Evolutionary conservation across 2,888 invertebrate genomes (phyloP).

Genomic region (Eupsilia transversa): DNA sequence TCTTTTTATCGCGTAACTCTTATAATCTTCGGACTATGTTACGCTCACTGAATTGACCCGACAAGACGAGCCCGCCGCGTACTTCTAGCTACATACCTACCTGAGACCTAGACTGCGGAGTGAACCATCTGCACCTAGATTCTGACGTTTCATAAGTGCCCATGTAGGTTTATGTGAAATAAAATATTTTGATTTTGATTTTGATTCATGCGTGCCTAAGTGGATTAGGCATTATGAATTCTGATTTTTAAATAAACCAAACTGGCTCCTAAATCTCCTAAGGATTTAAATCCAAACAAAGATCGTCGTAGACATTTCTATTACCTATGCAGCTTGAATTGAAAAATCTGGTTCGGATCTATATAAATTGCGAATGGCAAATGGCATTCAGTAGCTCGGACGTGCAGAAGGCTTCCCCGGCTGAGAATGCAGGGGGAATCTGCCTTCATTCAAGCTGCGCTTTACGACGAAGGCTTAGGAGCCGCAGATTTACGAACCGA

Average conservation of each 20-base stretch:
- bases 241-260: background rate
- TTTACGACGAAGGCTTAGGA: slow-evolving; percentile 7
- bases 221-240: background rate
- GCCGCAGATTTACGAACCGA: slow-evolving; percentile 15
- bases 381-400: slow-evolving; percentile 33
- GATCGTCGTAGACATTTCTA: background rate
- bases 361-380: slow-evolving; percentile 29
- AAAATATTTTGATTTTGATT: too few relatives aligned
- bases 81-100: too few relatives aligned
- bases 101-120: too few relatives aligned
- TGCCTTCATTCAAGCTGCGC: slow-evolving; percentile 8
- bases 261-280: background rate
- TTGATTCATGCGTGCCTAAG: too few relatives aligned
- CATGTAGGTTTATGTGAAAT: too few relatives aligned
- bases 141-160: too few relatives aligned
- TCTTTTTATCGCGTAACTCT: too few relatives aligned
- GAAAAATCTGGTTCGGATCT: slow-evolving; percentile 31
- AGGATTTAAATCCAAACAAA: background rate
- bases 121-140: too few relatives aligned
- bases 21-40: too few relatives aligned
- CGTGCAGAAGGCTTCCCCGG: slow-evolving; percentile 21
- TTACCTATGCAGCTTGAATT: slow-evolving; percentile 25
- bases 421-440: slow-evolving; percentile 45
- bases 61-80: too few relatives aligned
- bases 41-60: too few relatives aligned